Evolutionary conservation across 1,140 invertebrate genomes (phyloP), one percentile per base, ranked within the genome.

Genomic region (Drosophila bifasciata): DNA sequence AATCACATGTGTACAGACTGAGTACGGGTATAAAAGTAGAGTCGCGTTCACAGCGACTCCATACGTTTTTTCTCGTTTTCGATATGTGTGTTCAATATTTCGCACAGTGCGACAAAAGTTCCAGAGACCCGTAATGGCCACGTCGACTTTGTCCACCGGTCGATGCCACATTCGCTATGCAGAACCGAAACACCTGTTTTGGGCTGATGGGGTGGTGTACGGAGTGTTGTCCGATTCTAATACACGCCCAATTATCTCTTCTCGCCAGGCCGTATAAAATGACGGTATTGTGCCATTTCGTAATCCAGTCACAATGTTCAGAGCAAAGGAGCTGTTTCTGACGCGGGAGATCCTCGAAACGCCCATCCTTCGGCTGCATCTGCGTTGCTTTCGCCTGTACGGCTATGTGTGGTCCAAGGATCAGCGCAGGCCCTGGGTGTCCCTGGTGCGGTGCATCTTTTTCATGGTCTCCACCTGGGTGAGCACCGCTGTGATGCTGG

Each of bases 391-490:
- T 55, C 79, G 58, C 6, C 74, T 46, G 61, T 89, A 84, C 3
- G 84, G 84, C 15, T 89, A 89, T 70, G 69, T 89, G 66, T 57
- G 79, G 2, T 67, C 64, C n/a, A 45, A 40, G 11, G 59, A 80
- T 21, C 72, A 89, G n/a, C 19, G 7, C 0, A 57, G 61, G 13
- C 50, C 79, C 0, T 74, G 61, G 60, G 39, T 84, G 9, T 53
- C 76, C 0, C 46, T 76, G 13, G 0, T 74, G 1, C 84, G 84
- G 3, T 84, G 84, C 70, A 79, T 59, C 17, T 2, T 89, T 9
- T 89, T 89, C n/a, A 89, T 84, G 3, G 76, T 66, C 6, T 89
- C 84, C 7, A 77, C 84, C 57, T 89, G 84, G 84, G 1, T 89
- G 6, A 74, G n/a, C n/a, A n/a, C 81, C 0, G 76, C 15, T 89